Evolutionary conservation across 2,797 vertebrate species (phyloP).

Genomic region (Sebastes paucispinis): DNA sequence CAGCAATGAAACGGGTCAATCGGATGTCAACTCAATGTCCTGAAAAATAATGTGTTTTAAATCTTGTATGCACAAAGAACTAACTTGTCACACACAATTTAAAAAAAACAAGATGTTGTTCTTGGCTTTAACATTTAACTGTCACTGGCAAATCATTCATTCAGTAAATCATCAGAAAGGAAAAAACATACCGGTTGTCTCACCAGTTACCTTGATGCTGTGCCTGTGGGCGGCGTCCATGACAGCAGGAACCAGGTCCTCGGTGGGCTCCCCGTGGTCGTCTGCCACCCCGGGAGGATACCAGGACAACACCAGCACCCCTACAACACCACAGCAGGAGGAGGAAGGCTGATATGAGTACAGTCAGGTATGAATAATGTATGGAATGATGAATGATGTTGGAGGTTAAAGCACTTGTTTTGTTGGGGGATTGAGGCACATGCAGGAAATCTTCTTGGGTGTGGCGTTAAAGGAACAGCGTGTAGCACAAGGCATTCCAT

Average conservation of each 20-base stretch:
- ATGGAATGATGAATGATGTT: not conserved
- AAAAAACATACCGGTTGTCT: slow-evolving; percentile 74
- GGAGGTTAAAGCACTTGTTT: not conserved
- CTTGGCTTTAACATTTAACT: not conserved
- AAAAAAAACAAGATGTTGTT: not conserved
- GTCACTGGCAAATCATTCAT: slow-evolving; percentile 27
- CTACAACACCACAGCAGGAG: slow-evolving; percentile 58
- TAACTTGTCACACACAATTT: not conserved
- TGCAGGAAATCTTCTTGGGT: not conserved
- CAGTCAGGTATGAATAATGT: not conserved
- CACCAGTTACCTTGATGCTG: slow-evolving; percentile 90
- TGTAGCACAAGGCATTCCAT: no score
- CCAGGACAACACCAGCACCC: slow-evolving; percentile 90
- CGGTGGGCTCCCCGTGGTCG: slow-evolving; percentile 86
- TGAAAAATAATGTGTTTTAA: not conserved
- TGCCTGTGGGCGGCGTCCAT: slow-evolving; percentile 89
- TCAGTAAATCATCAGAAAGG: slow-evolving; percentile 53
- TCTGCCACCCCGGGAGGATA: slow-evolving; percentile 89
- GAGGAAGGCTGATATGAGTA: not conserved
- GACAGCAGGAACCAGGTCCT: slow-evolving; percentile 88
- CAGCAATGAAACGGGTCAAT: not conserved
- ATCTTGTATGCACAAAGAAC: not conserved
- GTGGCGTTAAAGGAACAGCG: not conserved
- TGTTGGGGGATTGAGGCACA: not conserved
- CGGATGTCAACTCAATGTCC: not conserved